Conservation (phyloP, 2,113 vertebrate genomes). For the Aleadryas rufinucha region DNA sequence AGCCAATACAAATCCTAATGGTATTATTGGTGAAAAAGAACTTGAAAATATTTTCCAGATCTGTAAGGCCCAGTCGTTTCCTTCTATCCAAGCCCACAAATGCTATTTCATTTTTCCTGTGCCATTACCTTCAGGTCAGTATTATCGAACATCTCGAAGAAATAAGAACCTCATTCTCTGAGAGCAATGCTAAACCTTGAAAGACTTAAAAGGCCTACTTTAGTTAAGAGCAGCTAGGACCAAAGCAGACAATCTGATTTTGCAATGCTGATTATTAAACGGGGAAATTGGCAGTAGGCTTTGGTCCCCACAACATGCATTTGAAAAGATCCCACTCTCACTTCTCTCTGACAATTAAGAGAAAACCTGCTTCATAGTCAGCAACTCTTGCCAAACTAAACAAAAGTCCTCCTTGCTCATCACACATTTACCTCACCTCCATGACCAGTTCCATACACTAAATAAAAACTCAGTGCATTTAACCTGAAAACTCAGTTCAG, state of each 20-base stretch:
- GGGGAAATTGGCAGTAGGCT: neutral
- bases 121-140: conserved; percentile 3
- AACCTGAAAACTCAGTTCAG: neutral
- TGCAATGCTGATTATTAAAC: neutral
- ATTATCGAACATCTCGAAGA: conserved; percentile 4
- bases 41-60: conserved; percentile 38
- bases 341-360: neutral
- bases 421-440: neutral
- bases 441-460: neutral
- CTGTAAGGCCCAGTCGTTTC: conserved; percentile 20
- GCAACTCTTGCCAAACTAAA: neutral
- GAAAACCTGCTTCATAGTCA: neutral
- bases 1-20: neutral
- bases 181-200: neutral
- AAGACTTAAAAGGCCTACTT: neutral
- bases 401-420: neutral
- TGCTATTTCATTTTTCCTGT: neutral
- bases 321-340: neutral
- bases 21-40: neutral
- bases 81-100: neutral
- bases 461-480: neutral
- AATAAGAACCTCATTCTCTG: neutral
- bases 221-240: neutral
- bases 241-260: neutral
- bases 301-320: neutral